Evolutionary conservation across 2,888 invertebrate genomes (phyloP), one percentile per base, ranked within the genome.

Genomic region (Cheilosia scutellata): DNA sequence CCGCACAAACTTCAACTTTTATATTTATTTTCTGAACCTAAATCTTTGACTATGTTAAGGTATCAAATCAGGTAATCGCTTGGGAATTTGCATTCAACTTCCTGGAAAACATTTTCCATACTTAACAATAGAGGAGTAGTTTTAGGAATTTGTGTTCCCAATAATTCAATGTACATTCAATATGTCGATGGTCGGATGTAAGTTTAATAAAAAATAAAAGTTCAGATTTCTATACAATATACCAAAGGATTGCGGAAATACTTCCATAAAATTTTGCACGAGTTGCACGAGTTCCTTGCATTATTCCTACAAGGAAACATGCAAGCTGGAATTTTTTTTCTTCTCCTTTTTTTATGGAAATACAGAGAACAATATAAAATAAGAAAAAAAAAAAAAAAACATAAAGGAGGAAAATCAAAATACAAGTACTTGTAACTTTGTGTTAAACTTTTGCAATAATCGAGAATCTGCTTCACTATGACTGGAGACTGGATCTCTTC

Each of bases 361-460:
- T 27, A n/a, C 2, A 31, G 29, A 31, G 29, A 57, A 57, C 57
- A 44, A 62, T 62, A n/a, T 44, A 7, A 62, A 44, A 11, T 58
- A 5, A 2, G n/a, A 13, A 3, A 37, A 37, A 37, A 37, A 37
- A 37, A n/a, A n/a, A n/a, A n/a, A n/a, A n/a, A n/a, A n/a, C n/a
- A n/a, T n/a, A n/a, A n/a, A 40, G 13, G n/a, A 60, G 66, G n/a
- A 37, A 65, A 65, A 57, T 29, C 40, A 40, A 27, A 44, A 60
- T 53, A 68, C 66, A 76, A 76, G 76, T 76, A 60, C 65, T 58
- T 57, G 29, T 66, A 65, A 66, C 66, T 75, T 75, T 66, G 40
- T 47, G 53, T 75, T 33, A 57, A 75, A 75, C 74, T 75, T 75
- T 75, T 57, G 63, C 65, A 75, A 75, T 75, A 75, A 65, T 75